phyloP scores from a whole-genome alignment of 2,113 vertebrate genomes.

The Willisornis vidua region DNA sequence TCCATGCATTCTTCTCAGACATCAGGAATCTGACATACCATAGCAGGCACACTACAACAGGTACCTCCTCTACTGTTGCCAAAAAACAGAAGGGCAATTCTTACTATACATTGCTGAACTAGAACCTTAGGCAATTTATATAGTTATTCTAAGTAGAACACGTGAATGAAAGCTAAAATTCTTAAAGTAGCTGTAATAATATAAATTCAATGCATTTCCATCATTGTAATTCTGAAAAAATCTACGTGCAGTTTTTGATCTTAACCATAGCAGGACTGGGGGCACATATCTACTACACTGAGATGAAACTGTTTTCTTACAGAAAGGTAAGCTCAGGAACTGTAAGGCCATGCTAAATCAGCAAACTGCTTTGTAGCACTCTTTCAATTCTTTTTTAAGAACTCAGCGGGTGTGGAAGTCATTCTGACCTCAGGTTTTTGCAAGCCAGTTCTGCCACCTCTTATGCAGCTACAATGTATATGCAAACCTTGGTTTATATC shows the following conservation, averaged over 20 bases:
- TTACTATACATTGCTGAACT: not conserved
- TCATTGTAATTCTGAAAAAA: not conserved
- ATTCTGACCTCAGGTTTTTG: not conserved
- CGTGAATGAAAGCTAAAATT: not conserved
- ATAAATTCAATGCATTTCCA: not conserved
- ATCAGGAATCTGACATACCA: not conserved
- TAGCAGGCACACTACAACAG: not conserved
- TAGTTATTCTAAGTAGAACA: not conserved
- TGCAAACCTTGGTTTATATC: not conserved
- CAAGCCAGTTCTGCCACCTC: not conserved
- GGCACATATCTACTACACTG: not conserved
- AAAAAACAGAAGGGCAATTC: not conserved
- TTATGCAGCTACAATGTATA: not conserved
- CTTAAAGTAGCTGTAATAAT: not conserved
- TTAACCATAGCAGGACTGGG: not conserved
- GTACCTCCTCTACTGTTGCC: not conserved
- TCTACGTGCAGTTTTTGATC: not conserved
- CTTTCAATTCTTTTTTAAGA: constrained; percentile 25
- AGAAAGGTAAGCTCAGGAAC: not conserved
- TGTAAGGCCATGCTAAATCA: constrained; percentile 15
- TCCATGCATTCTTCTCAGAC: not conserved
- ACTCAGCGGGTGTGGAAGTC: constrained; percentile 27
- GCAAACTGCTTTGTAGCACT: not conserved
- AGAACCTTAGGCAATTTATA: not conserved
- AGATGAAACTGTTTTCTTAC: not conserved